These are phyloP conservation scores for Podarcis raffonei DNA, from an alignment of 2,113 vertebrate genomes.

Conservation along the genomic window DNA sequence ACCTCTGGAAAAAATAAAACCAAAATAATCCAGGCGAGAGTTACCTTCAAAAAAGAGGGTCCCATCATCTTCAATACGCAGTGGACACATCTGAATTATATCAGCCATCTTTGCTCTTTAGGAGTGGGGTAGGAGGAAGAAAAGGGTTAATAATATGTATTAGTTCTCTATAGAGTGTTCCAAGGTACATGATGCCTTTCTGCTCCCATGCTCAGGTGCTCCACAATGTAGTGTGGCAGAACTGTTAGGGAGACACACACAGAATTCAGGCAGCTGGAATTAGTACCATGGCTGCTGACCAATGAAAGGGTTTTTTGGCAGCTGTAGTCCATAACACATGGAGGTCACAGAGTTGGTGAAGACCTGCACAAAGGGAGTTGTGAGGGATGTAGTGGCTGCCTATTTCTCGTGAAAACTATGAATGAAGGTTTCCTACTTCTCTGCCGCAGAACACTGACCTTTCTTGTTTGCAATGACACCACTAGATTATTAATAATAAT, in stretches of 20 bases:
- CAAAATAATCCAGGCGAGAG: background rate
- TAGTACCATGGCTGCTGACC: background rate
- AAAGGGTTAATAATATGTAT: background rate
- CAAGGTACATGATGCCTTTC: background rate
- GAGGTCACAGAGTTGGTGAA: too few relatives aligned
- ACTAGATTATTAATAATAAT: background rate
- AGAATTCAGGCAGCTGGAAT: background rate
- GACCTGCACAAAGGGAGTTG: background rate
- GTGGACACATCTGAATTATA: slow-evolving; percentile 29
- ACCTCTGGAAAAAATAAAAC: background rate
- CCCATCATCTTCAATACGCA: slow-evolving; percentile 27
- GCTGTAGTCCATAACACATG: too few relatives aligned
- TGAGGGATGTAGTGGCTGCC: background rate
- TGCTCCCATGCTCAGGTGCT: background rate
- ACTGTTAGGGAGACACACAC: background rate
- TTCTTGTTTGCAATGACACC: background rate
- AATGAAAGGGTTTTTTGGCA: too few relatives aligned
- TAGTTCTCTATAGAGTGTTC: background rate
- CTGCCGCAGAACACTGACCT: too few relatives aligned
- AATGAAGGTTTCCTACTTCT: background rate
- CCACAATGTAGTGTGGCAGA: background rate
- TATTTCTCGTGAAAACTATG: too few relatives aligned
- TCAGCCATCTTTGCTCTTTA: slow-evolving; percentile 55
- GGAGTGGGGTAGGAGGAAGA: background rate
- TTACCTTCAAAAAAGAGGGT: slow-evolving; percentile 64